Percentiles rank a stretch among this genome's conserved stretches.
Conservation (phyloP, 2,113 vertebrate genomes). For the Hydrolagus affinis region DNA sequence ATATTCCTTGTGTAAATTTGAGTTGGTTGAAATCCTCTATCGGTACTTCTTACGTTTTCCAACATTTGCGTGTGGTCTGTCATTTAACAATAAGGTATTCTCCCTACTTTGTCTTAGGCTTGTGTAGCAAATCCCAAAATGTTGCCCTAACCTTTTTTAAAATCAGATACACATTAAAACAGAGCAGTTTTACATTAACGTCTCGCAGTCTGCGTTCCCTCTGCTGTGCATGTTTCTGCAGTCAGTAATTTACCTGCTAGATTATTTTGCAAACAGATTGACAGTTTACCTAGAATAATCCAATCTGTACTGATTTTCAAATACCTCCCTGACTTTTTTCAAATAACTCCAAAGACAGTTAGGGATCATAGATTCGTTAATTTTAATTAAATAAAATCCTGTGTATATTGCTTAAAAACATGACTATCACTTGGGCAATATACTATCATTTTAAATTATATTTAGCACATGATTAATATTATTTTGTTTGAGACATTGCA, state of each 20-base stretch:
- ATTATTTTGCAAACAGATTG: background rate
- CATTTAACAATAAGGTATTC: too few species aligned
- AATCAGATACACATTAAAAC: too few species aligned
- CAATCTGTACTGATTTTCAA: constrained; percentile 4
- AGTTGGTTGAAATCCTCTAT: too few species aligned
- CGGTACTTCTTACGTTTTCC: too few species aligned
- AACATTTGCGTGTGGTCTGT: too few species aligned
- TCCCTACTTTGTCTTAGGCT: too few species aligned
- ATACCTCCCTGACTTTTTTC: background rate
- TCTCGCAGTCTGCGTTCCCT: background rate
- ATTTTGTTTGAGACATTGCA: background rate
- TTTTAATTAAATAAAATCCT: background rate
- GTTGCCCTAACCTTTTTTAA: too few species aligned
- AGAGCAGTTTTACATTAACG: background rate
- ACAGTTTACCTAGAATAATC: background rate
- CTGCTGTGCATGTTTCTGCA: background rate
- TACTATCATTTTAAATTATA: background rate
- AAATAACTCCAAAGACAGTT: background rate
- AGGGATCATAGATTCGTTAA: background rate
- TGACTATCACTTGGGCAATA: background rate
- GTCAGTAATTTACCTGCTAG: background rate
- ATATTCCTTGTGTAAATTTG: too few species aligned
- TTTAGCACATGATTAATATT: background rate
- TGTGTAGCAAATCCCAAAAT: too few species aligned
- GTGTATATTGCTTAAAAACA: background rate